A percentile compares a stretch with the other conserved stretches of the same genome.
Evolutionary conservation across 1,140 invertebrate genomes (phyloP).

Genomic region (Cotesia glomerata): DNA sequence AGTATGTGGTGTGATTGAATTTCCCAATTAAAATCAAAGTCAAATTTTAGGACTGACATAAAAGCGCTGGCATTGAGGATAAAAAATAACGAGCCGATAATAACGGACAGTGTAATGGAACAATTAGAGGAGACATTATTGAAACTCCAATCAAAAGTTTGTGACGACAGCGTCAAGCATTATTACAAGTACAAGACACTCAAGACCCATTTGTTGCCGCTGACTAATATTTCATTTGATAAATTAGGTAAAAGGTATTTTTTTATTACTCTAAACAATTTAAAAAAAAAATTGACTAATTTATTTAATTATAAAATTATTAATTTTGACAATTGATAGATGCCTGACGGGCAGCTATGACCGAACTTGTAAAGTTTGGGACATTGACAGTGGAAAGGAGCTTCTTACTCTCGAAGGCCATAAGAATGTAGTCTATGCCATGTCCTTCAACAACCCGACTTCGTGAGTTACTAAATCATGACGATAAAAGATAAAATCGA

Average conservation of each 20-base stretch:
- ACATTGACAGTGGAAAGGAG: constrained; percentile 75
- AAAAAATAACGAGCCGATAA: constrained; percentile 62
- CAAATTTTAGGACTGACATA: constrained; percentile 64
- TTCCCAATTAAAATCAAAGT: neutral
- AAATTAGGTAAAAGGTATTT: constrained; percentile 61
- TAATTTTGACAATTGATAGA: constrained; percentile 56
- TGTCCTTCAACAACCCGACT: constrained; percentile 77
- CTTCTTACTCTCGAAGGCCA: constrained; percentile 75
- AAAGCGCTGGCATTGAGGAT: constrained; percentile 63
- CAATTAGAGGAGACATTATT: constrained; percentile 64
- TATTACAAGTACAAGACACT: constrained; percentile 75
- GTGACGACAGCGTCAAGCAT: constrained; percentile 65
- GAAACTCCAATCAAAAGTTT: constrained; percentile 64
- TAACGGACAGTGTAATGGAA: constrained; percentile 66
- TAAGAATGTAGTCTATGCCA: constrained; percentile 81
- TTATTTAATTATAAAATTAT: neutral
- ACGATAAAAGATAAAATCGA: neutral
- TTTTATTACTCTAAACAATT: neutral
- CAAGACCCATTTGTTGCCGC: constrained; percentile 75
- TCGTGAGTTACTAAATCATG: constrained; percentile 66
- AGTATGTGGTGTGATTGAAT: too few relatives aligned
- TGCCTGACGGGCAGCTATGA: constrained; percentile 85
- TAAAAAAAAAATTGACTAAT: neutral
- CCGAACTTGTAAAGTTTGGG: constrained; percentile 83
- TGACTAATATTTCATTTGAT: constrained; percentile 78